Conservation (phyloP, 2,113 vertebrate genomes). For the Atrichornis clamosus region DNA sequence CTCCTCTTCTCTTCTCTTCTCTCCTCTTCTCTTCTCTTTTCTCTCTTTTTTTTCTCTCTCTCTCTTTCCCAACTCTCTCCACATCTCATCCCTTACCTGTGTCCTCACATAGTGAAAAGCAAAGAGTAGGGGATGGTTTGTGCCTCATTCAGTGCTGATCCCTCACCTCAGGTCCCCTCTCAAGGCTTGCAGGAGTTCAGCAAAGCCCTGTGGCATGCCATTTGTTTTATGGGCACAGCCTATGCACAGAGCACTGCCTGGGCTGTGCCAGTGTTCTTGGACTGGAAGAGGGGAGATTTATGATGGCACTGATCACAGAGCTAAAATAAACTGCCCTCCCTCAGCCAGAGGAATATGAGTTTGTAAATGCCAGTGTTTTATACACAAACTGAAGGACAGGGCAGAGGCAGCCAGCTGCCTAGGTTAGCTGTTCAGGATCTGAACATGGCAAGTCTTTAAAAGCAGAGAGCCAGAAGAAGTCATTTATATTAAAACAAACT, state of each 20-base stretch:
- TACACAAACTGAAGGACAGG: background rate
- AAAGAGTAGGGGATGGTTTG: background rate
- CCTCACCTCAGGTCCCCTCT: background rate
- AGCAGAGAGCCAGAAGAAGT: slow-evolving; percentile 66
- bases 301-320: background rate
- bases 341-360: background rate
- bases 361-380: background rate
- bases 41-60: background rate
- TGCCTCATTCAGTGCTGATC: background rate
- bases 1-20: background rate
- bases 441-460: slow-evolving; percentile 58
- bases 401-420: slow-evolving; percentile 17
- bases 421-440: slow-evolving; percentile 11
- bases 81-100: background rate
- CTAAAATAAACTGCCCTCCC: slow-evolving; percentile 45
- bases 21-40: background rate
- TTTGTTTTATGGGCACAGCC: background rate
- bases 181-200: background rate
- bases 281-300: slow-evolving; percentile 11
- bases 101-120: background rate
- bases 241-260: background rate
- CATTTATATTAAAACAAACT: slow-evolving; percentile 71
- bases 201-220: background rate
- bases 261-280: background rate
- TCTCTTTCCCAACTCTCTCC: background rate